phyloP scores from a whole-genome alignment of 2,113 vertebrate genomes.

The Austrofundulus limnaeus region DNA sequence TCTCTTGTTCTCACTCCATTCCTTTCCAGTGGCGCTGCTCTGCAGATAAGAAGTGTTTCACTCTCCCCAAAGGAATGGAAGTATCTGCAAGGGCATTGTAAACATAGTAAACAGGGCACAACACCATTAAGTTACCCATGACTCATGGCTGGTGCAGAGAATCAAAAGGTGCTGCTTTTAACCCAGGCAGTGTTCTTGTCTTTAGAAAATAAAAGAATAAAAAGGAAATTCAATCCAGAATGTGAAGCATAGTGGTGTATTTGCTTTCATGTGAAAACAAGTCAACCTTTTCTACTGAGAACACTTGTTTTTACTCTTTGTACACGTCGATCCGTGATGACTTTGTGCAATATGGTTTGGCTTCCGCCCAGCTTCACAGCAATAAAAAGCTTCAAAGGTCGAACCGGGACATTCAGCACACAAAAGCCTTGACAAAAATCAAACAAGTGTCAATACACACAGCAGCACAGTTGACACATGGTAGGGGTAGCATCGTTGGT shows the following conservation, averaged over 20 bases:
- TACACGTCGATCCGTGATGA: constrained; percentile 1
- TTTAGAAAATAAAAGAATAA: background rate
- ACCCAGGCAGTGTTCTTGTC: background rate
- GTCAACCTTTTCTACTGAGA: constrained; percentile 5
- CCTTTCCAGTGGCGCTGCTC: constrained; percentile 27
- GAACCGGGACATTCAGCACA: constrained; percentile 6
- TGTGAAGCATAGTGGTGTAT: background rate
- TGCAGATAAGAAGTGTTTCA: constrained; percentile 52
- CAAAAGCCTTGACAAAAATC: background rate
- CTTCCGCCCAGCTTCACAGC: constrained; percentile 6
- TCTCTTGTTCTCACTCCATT: constrained; percentile 19
- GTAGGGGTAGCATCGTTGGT: too few species aligned
- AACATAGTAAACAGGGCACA: constrained; percentile 60
- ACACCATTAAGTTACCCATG: constrained; percentile 50
- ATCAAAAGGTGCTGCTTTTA: constrained; percentile 28
- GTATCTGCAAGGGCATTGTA: constrained; percentile 52
- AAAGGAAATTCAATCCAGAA: constrained; percentile 18
- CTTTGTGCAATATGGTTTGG: constrained; percentile 4
- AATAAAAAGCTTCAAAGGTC: constrained; percentile 16
- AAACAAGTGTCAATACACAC: background rate
- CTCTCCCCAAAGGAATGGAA: constrained; percentile 41
- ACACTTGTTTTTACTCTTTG: constrained; percentile 13
- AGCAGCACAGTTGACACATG: too few species aligned
- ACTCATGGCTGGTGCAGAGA: constrained; percentile 49
- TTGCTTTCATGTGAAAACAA: constrained; percentile 16